These are phyloP conservation scores for Diplodus sargus DNA, from an alignment of 2,797 vertebrate species.

Conservation along the genomic window DNA sequence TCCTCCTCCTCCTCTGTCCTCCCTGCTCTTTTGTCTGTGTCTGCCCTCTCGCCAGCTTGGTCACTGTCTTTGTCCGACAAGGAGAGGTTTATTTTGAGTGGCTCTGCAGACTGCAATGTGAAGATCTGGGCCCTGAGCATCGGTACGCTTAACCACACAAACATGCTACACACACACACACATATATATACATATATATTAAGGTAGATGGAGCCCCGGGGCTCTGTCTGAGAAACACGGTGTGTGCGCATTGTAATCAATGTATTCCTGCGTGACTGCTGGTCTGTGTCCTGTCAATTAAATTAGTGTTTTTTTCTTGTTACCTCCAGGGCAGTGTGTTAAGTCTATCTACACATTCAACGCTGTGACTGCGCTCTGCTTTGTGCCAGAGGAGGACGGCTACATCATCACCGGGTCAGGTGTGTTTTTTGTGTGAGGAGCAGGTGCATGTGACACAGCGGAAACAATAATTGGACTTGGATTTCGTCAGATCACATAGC, in stretches of 20 bases:
- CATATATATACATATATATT: constrained; percentile 19
- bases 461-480: constrained; percentile 25
- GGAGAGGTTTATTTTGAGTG: constrained; percentile 86
- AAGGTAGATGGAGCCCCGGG: constrained; percentile 32
- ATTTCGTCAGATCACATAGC: not conserved
- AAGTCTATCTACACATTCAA: constrained; percentile 90
- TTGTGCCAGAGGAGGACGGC: constrained; percentile 83
- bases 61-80: constrained; percentile 79
- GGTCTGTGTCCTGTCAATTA: constrained; percentile 57
- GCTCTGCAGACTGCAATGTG: constrained; percentile 86
- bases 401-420: constrained; percentile 87
- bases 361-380: constrained; percentile 83
- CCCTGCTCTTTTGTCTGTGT: constrained; percentile 51
- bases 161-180: constrained; percentile 7
- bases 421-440: constrained; percentile 40
- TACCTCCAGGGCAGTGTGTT: constrained; percentile 85
- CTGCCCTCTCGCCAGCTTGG: constrained; percentile 72
- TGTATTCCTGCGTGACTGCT: constrained; percentile 46
- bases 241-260: constrained; percentile 32
- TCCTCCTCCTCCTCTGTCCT: not conserved
- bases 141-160: constrained; percentile 72
- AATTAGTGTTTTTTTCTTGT: constrained; percentile 63
- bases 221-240: constrained; percentile 34
- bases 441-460: constrained; percentile 23
- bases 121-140: constrained; percentile 86